These are phyloP conservation scores for Argyrosomus regius DNA, from an alignment of 2,797 vertebrate species.

Conservation along the genomic window DNA sequence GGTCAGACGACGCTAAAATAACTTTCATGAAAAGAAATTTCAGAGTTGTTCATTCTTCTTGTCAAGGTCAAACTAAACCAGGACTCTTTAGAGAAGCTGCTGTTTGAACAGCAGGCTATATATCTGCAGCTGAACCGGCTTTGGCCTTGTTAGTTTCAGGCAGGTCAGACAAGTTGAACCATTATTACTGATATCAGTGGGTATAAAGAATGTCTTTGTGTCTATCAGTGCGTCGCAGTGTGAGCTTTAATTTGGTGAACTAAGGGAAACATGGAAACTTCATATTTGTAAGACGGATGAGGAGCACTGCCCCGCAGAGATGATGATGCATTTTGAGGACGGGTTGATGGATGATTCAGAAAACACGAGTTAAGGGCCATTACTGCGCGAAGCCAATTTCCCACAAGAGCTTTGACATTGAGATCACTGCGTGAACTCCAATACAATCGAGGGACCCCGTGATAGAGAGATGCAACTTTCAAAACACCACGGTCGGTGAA, in stretches of 20 bases:
- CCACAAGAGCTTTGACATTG: slow-evolving; percentile 60
- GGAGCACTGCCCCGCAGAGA: slow-evolving; percentile 26
- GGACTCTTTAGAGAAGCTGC: neutral
- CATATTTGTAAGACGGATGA: slow-evolving; percentile 2
- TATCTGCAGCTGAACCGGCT: too few species aligned
- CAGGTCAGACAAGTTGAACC: neutral
- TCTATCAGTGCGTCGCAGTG: too few species aligned
- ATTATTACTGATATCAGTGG: neutral
- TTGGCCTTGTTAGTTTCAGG: neutral
- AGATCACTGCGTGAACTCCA: slow-evolving; percentile 46
- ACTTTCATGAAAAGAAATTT: neutral
- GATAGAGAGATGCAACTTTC: slow-evolving; percentile 50
- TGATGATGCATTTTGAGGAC: slow-evolving; percentile 48
- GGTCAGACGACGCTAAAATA: neutral
- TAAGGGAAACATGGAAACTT: slow-evolving; percentile 2
- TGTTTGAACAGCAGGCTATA: neutral
- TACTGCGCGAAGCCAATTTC: slow-evolving; percentile 63
- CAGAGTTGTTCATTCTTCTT: neutral
- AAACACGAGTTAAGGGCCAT: slow-evolving; percentile 58
- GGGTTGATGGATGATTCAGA: slow-evolving; percentile 54
- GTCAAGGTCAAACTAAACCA: neutral
- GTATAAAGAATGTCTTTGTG: neutral
- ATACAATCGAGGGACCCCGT: slow-evolving; percentile 44
- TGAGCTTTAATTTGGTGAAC: neutral
- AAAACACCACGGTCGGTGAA: slow-evolving; percentile 9